phyloP scores from a whole-genome alignment of 2,113 vertebrate genomes.

The Agapornis roseicollis region DNA sequence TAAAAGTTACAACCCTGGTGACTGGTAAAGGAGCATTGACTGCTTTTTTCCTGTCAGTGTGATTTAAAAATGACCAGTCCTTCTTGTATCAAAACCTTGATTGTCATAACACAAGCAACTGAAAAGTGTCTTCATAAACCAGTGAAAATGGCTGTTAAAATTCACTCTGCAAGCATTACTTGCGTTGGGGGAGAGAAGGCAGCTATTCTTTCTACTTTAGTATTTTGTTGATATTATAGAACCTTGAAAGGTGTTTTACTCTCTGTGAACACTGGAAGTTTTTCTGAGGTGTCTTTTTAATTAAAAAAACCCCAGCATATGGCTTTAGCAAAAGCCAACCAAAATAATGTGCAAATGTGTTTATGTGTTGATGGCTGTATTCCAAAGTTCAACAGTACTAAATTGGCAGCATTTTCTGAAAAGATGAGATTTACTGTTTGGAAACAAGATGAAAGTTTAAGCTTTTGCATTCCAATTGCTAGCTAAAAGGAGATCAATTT shows the following conservation, averaged over 20 bases:
- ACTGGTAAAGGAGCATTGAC: background rate
- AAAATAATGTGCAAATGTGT: slow-evolving; percentile 9
- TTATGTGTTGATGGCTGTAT: background rate
- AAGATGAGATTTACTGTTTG: slow-evolving; percentile 20
- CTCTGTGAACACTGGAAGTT: background rate
- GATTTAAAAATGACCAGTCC: background rate
- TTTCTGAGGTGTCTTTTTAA: slow-evolving; percentile 11
- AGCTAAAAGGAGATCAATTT: background rate
- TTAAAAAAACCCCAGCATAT: background rate
- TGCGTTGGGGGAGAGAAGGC: background rate
- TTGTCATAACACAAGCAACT: background rate
- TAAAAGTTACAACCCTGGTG: background rate
- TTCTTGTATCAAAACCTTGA: background rate
- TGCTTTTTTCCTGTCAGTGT: fast-evolving
- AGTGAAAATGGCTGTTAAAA: background rate
- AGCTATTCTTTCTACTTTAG: background rate
- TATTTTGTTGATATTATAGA: slow-evolving; percentile 5
- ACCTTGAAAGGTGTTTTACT: background rate
- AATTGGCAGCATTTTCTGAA: slow-evolving; percentile 13
- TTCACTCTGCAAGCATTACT: background rate
- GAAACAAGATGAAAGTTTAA: slow-evolving; percentile 5
- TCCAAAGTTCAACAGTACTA: background rate
- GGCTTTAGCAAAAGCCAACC: background rate
- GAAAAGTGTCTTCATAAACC: background rate
- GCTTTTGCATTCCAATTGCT: background rate